These are phyloP conservation scores for Ochotona princeps DNA, from an alignment of 2,113 vertebrate species.

Conservation along the genomic window DNA sequence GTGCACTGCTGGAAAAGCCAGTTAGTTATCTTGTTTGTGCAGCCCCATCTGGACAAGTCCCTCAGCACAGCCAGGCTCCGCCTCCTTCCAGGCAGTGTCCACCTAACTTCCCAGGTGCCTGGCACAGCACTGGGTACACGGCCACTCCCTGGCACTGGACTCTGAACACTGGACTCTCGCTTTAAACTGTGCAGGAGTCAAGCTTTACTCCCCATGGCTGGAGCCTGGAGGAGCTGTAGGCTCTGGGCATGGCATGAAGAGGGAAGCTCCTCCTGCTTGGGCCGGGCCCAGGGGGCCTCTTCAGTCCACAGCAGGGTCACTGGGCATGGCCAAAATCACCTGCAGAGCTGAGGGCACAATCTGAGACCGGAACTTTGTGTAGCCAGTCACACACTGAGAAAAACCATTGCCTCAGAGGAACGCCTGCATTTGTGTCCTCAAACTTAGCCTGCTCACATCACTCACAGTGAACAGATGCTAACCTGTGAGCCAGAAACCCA, in stretches of 20 bases:
- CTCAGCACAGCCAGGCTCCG: not conserved
- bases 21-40: not conserved
- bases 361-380: not conserved
- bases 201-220: not conserved
- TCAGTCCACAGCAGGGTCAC: not conserved
- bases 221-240: not conserved
- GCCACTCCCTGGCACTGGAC: fast-evolving
- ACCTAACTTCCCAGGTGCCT: not conserved
- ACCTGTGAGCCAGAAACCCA: not conserved
- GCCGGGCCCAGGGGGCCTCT: not conserved
- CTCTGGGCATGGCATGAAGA: not conserved
- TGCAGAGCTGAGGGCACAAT: not conserved
- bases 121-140: not conserved
- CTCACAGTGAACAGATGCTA: not conserved
- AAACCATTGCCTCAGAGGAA: not conserved
- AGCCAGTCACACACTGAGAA: not conserved
- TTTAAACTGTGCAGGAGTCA: not conserved
- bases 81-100: not conserved
- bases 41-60: not conserved
- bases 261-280: not conserved
- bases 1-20: not conserved
- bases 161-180: not conserved
- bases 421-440: not conserved
- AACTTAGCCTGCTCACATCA: not conserved
- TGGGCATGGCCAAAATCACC: not conserved